Evolutionary conservation across 2,113 vertebrate species (phyloP).

Genomic region (Cervus canadensis): DNA sequence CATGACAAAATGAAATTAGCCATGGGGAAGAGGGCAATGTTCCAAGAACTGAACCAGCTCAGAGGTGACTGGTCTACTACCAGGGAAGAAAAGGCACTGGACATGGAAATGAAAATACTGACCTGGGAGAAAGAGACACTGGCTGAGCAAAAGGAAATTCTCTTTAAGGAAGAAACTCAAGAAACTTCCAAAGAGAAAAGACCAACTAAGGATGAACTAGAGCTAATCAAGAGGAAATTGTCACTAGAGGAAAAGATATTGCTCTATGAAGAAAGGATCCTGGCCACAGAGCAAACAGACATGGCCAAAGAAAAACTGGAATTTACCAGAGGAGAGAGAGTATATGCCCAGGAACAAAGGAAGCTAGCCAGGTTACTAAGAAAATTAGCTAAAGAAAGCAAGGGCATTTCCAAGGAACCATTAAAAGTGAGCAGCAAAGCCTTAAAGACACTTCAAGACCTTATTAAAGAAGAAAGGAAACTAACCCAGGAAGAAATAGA

Average conservation of each 20-base stretch:
- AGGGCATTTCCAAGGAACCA: background rate
- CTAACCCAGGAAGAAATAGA: conserved; percentile 18
- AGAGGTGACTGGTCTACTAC: background rate
- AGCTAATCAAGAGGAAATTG: conserved; percentile 23
- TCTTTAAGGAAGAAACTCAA: background rate
- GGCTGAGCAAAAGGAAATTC: background rate
- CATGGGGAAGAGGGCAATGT: background rate
- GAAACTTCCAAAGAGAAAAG: background rate
- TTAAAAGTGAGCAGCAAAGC: background rate
- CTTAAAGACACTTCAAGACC: conserved; percentile 4
- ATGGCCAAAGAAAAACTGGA: conserved; percentile 27
- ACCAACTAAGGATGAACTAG: background rate
- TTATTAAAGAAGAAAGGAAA: conserved; percentile 40
- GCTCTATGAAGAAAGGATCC: conserved; percentile 36
- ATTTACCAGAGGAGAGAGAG: background rate
- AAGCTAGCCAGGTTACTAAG: conserved; percentile 7
- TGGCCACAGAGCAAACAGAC: conserved; percentile 44
- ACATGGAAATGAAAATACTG: conserved; percentile 9
- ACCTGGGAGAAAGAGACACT: conserved; percentile 28
- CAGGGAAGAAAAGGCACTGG: background rate
- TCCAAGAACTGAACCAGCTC: background rate
- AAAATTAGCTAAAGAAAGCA: background rate
- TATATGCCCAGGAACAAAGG: conserved; percentile 42
- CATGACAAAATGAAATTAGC: conserved; percentile 43
- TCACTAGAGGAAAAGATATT: conserved; percentile 49